A percentile compares a stretch with the other conserved stretches of the same genome.
Conservation (phyloP, 1,140 invertebrate species). For the Musca vetustissima region DNA sequence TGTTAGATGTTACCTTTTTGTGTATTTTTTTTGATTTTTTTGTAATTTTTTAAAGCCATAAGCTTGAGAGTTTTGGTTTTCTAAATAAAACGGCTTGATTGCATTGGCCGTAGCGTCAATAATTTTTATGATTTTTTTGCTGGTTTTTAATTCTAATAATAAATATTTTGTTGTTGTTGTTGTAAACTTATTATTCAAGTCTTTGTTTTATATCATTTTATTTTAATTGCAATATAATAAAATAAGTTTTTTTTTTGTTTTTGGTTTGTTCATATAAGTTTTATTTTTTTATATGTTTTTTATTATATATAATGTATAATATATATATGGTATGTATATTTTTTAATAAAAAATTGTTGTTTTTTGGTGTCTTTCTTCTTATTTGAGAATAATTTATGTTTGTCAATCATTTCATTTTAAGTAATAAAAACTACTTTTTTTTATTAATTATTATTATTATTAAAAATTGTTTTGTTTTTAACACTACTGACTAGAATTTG, state of each 20-base stretch:
- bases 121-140: not conserved
- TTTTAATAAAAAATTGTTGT: constrained; percentile 21
- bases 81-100: no score
- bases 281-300: constrained; percentile 16
- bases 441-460: constrained; percentile 15
- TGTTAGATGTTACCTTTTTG: constrained; percentile 4
- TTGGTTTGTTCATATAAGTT: constrained; percentile 1
- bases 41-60: constrained; percentile 9
- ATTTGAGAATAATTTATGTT: constrained; percentile 5
- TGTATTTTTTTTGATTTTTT: not conserved
- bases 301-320: constrained; percentile 19
- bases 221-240: constrained; percentile 14
- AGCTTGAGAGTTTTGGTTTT: not conserved
- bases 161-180: constrained; percentile 1
- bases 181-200: constrained; percentile 16
- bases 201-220: constrained; percentile 12
- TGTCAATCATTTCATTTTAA: not conserved
- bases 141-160: constrained; percentile 1
- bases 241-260: not conserved
- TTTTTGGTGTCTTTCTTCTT: constrained; percentile 22
- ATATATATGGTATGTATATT: constrained; percentile 5
- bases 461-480: constrained; percentile 8
- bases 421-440: constrained; percentile 5
- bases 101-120: no score
- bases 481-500: constrained; percentile 12